A percentile compares a stretch with the other conserved stretches of the same genome.
Evolutionary conservation across 2,113 vertebrate species (phyloP).

Genomic region (Speoplatyrhinus poulsoni): DNA sequence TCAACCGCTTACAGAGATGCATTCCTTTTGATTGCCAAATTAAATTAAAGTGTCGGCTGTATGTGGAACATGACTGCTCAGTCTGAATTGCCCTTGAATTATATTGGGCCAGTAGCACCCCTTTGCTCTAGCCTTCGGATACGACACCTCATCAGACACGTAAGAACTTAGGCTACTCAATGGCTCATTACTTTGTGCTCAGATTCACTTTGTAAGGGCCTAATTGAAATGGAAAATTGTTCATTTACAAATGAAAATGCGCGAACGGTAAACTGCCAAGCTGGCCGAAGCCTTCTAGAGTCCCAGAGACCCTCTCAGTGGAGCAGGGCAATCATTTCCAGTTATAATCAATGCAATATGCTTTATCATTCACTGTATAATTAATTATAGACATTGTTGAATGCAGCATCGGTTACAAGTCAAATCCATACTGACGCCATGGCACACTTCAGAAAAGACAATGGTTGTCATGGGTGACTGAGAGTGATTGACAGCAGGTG

Average conservation of each 20-base stretch:
- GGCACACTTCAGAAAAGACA: too few relatives aligned
- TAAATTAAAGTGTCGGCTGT: background rate
- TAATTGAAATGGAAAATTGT: background rate
- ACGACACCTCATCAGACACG: background rate
- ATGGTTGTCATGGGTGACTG: too few relatives aligned
- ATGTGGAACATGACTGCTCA: background rate
- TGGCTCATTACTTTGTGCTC: background rate
- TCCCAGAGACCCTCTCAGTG: background rate
- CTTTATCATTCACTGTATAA: background rate
- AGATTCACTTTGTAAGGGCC: background rate
- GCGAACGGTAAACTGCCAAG: background rate
- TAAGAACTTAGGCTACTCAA: background rate
- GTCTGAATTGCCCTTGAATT: background rate
- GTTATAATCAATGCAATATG: too few relatives aligned
- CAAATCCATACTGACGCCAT: background rate
- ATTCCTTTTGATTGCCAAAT: constrained; percentile 5
- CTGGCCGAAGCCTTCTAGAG: background rate
- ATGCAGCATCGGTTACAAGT: background rate
- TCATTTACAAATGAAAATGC: background rate
- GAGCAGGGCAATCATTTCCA: background rate
- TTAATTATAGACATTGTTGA: background rate
- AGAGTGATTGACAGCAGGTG: too few relatives aligned
- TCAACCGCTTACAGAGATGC: background rate
- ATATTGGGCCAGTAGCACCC: background rate
- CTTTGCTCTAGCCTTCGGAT: background rate